Percentiles rank a stretch among this genome's conserved stretches.
Conservation (phyloP, 2,888 invertebrate genomes). For the Caenorhabditis sp. region DNA sequence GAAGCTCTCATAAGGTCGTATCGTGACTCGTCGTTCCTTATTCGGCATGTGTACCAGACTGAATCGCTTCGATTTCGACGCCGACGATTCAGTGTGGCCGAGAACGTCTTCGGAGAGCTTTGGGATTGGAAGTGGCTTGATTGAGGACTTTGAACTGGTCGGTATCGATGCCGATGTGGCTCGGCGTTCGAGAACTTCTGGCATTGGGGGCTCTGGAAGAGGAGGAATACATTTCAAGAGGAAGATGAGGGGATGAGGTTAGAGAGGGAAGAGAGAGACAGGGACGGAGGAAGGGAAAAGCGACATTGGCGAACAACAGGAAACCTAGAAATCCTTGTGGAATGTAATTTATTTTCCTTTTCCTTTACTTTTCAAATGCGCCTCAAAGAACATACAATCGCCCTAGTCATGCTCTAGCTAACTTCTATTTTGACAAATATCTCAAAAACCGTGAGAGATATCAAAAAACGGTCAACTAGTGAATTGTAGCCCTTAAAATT, state of each 20-base stretch:
- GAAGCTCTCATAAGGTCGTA: slow-evolving; percentile 72
- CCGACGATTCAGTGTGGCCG: background rate
- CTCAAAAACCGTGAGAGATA: too few relatives aligned
- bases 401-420: too few relatives aligned
- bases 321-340: background rate
- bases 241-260: too few relatives aligned
- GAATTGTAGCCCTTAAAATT: too few relatives aligned
- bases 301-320: background rate
- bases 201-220: background rate
- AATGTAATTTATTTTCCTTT: too few relatives aligned
- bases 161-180: slow-evolving; percentile 47
- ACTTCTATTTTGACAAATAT: too few relatives aligned
- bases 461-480: too few relatives aligned
- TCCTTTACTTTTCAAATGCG: too few relatives aligned
- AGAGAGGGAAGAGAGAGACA: slow-evolving; percentile 13
- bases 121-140: slow-evolving; percentile 41
- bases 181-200: slow-evolving; percentile 25
- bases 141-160: slow-evolving; percentile 34
- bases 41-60: slow-evolving; percentile 58
- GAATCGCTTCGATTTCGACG: slow-evolving; percentile 55
- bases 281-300: background rate
- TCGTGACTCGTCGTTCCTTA: slow-evolving; percentile 67
- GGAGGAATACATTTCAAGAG: too few relatives aligned
- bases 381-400: too few relatives aligned
- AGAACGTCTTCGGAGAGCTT: slow-evolving; percentile 37